Evolutionary conservation across 2,113 vertebrate species (phyloP), one percentile per base, ranked within the genome.

Genomic region (Thinocorus orbignyianus): DNA sequence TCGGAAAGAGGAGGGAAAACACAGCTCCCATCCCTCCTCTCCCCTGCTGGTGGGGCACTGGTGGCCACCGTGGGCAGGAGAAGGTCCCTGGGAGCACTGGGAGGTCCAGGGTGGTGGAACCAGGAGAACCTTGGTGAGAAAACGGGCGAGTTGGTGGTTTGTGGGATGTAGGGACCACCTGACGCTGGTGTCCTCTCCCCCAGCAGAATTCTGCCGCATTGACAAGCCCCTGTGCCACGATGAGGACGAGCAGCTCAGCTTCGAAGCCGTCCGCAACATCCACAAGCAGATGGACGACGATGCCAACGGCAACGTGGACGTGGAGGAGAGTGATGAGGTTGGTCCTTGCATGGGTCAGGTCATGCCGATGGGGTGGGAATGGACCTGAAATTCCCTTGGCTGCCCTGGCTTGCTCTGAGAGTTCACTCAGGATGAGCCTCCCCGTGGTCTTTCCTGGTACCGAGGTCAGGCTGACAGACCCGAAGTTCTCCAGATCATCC

Each of bases 231-330:
- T 99, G 73, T 99, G 99, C 97, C 98, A 98, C 22, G 98, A 99
- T 22, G 99, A 99, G 61, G 99, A 99, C 3, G 98, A 98, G 91
- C 90, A 98, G 94, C 98, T 99, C 86, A 99, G 98, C 97, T 99
- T 99, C 10, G 99, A 99, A 88, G 99, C 99, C 3, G 99, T 99
- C 78, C 98, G 99, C 88, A 99, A 95, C 96, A 99, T 99, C 97
- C 99, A 99, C 97, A 99, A 99, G 69, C 99, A 99, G 98, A 99
- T 99, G 99, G 99, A 99, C 4, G 99, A 99, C 10, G 99, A 99
- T 5, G 99, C 99, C 96, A 99, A 99, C 13, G 99, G 99, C 79
- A 99, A 99, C 9, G 99, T 99, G 83, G 99, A 99, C 6, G 98
- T 99, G 35, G 94, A 95, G 76, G 99, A 99, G 98, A 99, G 99